phyloP scores from a whole-genome alignment of 2,888 invertebrate species.

The Troides helena region DNA sequence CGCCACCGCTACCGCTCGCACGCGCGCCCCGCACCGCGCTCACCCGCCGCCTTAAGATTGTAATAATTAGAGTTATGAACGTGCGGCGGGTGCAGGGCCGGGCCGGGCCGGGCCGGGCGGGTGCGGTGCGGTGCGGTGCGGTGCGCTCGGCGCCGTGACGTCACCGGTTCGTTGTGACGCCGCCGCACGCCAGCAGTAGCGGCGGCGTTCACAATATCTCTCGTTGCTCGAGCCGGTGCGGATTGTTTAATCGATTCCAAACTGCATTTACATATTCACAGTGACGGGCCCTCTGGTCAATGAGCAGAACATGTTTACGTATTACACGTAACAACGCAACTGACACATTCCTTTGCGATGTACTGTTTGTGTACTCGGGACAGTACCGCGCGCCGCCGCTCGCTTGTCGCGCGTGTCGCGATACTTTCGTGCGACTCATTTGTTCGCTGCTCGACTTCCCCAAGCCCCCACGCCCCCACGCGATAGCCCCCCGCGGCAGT shows the following conservation, averaged over 20 bases:
- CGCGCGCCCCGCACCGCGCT: neutral
- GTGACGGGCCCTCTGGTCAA: too few relatives aligned
- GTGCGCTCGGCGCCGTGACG: neutral
- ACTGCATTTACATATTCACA: neutral
- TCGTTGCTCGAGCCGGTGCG: neutral
- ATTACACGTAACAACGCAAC: too few relatives aligned
- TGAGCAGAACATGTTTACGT: too few relatives aligned
- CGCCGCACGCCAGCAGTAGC: too few relatives aligned
- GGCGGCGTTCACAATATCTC: too few relatives aligned
- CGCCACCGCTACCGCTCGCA: slow-evolving; percentile 28
- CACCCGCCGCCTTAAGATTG: slow-evolving; percentile 32
- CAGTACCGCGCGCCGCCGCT: neutral
- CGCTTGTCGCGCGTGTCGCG: slow-evolving; percentile 16
- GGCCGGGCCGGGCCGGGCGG: slow-evolving; percentile 1
- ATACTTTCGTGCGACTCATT: slow-evolving; percentile 17
- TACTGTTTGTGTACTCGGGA: too few relatives aligned
- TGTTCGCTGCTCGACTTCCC: slow-evolving; percentile 1
- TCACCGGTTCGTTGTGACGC: neutral
- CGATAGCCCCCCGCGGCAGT: too few relatives aligned
- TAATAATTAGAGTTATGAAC: slow-evolving; percentile 46
- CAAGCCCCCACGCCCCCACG: too few relatives aligned
- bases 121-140: neutral
- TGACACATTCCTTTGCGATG: too few relatives aligned
- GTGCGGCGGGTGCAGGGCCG: slow-evolving; percentile 34
- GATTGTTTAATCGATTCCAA: neutral